Evolutionary conservation across 2,113 vertebrate genomes (phyloP).

Genomic region (Ivindomyrus marchei): DNA sequence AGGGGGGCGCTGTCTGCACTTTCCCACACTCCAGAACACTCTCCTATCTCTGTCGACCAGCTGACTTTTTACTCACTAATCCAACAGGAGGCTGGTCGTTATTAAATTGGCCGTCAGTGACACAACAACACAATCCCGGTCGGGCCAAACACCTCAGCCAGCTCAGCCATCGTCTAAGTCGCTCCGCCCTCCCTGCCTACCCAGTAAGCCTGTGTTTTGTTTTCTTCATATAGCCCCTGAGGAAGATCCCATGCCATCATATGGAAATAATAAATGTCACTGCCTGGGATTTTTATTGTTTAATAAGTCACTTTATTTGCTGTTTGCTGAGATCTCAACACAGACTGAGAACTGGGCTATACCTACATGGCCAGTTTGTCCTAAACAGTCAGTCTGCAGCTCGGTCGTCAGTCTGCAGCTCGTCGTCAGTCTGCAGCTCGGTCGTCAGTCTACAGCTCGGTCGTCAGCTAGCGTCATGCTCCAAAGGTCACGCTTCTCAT

Average conservation of each 20-base stretch:
- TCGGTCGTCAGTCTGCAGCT: not conserved
- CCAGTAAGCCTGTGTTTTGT: not conserved
- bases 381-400: not conserved
- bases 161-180: not conserved
- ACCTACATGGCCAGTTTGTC: not conserved
- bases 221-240: not conserved
- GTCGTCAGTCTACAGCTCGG: not conserved
- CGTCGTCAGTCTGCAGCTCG: not conserved
- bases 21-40: not conserved
- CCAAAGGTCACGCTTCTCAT: not conserved
- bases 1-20: not conserved
- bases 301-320: not conserved
- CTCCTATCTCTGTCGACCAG: not conserved
- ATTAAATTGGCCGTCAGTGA: not conserved
- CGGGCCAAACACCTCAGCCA: not conserved
- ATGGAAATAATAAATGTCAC: not conserved
- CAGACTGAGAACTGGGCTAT: not conserved
- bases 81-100: not conserved
- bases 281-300: not conserved
- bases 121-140: not conserved
- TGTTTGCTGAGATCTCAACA: not conserved
- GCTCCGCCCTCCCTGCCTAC: not conserved
- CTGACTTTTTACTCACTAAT: not conserved
- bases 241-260: not conserved
- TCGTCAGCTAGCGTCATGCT: not conserved